Conservation (phyloP, 1,140 invertebrate species). For the Episyrphus balteatus region DNA sequence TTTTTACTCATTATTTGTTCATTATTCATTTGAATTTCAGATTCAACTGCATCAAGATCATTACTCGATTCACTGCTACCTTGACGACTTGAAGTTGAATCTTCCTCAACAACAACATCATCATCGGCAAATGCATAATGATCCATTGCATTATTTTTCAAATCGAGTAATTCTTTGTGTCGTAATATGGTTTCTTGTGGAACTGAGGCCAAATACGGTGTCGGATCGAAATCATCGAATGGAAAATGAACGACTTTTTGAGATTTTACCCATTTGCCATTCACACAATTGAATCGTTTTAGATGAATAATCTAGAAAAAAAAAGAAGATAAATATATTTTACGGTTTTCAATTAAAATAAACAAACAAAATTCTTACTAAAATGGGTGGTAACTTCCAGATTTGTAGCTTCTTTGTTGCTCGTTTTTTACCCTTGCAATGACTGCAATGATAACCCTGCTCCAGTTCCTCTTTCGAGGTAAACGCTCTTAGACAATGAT, state of each 20-base stretch:
- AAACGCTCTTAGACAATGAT: slow-evolving; percentile 71
- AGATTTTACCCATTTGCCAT: slow-evolving; percentile 85
- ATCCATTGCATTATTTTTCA: slow-evolving; percentile 9
- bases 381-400: slow-evolving; percentile 74
- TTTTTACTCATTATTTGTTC: neutral
- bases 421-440: slow-evolving; percentile 67
- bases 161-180: slow-evolving; percentile 44
- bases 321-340: slow-evolving; percentile 3
- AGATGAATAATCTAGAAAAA: slow-evolving; percentile 69
- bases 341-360: too few species aligned
- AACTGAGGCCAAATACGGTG: slow-evolving; percentile 62
- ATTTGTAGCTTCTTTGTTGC: slow-evolving; percentile 83
- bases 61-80: neutral
- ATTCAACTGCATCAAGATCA: slow-evolving; percentile 22
- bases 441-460: slow-evolving; percentile 72
- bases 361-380: slow-evolving; percentile 46
- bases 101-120: too few species aligned
- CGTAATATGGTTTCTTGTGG: slow-evolving; percentile 60
- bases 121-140: neutral
- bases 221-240: slow-evolving; percentile 70
- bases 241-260: slow-evolving; percentile 86
- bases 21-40: neutral
- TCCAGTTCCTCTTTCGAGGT: slow-evolving; percentile 76
- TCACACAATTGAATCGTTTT: slow-evolving; percentile 80
- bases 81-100: neutral